Conservation (phyloP, 2,888 invertebrate species). For the Mythimna pallens region DNA sequence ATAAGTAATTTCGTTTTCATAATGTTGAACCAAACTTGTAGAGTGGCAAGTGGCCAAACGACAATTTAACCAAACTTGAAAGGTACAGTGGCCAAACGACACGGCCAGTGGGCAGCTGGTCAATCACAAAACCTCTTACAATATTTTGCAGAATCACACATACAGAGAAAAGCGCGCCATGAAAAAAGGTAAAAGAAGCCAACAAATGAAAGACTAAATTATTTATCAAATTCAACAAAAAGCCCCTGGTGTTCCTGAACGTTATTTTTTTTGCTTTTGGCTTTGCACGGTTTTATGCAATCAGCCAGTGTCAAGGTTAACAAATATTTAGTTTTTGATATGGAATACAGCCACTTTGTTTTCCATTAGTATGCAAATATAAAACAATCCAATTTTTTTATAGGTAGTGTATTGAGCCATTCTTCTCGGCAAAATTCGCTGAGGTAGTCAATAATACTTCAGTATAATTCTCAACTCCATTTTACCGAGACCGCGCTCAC, state of each 20-base stretch:
- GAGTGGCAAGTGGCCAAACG: background rate
- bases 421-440: no score
- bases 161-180: background rate
- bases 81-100: background rate
- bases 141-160: background rate
- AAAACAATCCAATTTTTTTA: no score
- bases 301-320: no score
- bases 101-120: background rate
- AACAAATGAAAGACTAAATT: constrained; percentile 11
- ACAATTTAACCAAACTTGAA: background rate
- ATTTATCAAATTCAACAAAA: constrained; percentile 17
- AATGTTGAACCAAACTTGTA: background rate
- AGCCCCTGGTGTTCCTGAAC: background rate
- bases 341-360: no score
- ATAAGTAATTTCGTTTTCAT: background rate
- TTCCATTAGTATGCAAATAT: no score
- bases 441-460: no score
- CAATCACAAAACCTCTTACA: background rate
- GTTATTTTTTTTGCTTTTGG: no score
- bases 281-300: no score
- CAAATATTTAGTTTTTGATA: no score
- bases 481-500: no score
- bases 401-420: no score
- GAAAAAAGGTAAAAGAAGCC: background rate
- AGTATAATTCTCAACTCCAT: no score